These are phyloP conservation scores for Tipula helvola DNA, from an alignment of 2,888 invertebrate genomes.

Conservation along the genomic window DNA sequence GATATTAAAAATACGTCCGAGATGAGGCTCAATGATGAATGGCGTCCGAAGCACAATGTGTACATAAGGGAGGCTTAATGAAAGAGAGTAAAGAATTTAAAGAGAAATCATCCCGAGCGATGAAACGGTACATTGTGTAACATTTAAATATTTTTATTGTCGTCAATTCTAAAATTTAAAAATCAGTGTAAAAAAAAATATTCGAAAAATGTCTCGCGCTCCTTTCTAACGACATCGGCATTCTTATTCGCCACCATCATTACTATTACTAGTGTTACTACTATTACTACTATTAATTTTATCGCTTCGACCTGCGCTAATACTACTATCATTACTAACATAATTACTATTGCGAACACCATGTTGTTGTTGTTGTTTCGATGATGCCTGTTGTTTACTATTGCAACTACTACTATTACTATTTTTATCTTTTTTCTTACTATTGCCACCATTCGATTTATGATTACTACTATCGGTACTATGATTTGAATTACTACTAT, in stretches of 20 bases:
- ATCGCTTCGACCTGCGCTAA: neutral
- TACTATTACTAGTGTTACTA: neutral
- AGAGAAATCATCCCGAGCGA: neutral
- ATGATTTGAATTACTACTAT: neutral
- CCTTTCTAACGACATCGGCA: neutral
- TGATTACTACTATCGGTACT: neutral
- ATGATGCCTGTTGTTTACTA: neutral
- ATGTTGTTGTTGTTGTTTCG: neutral
- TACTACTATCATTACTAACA: neutral
- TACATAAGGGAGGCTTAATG: neutral
- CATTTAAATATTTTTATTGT: neutral
- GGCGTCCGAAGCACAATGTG: neutral
- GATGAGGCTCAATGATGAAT: neutral
- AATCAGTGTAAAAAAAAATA: neutral
- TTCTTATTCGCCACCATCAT: neutral
- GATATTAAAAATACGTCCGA: neutral
- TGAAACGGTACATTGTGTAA: neutral
- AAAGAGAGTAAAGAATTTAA: neutral
- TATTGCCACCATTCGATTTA: neutral
- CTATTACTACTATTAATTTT: neutral
- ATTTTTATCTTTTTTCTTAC: neutral
- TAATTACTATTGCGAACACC: neutral
- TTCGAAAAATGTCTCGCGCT: neutral
- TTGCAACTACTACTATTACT: neutral
- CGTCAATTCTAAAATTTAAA: neutral